Conservation (phyloP, 2,888 invertebrate genomes). For the Vannuccia rotundouncinata region DNA sequence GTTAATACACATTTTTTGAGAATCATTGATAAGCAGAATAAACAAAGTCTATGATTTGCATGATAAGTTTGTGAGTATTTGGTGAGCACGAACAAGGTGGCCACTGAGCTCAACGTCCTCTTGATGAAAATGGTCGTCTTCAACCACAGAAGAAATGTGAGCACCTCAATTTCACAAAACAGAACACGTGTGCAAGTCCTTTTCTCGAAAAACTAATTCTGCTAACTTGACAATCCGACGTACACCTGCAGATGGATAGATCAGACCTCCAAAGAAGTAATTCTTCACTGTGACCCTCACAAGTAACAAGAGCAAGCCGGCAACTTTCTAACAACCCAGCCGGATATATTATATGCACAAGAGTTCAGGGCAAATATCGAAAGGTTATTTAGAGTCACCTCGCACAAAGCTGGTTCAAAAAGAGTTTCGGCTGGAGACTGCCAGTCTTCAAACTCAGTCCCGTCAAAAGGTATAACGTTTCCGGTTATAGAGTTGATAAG, state of each 20-base stretch:
- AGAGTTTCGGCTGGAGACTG: neutral
- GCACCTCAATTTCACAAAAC: neutral
- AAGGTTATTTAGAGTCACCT: neutral
- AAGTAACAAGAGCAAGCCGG: neutral
- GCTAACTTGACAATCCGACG: neutral
- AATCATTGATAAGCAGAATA: too few relatives aligned
- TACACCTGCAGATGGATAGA: neutral
- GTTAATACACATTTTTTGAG: too few relatives aligned
- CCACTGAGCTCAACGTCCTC: neutral
- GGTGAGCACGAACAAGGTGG: neutral
- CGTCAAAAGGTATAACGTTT: neutral
- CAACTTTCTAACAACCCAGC: neutral
- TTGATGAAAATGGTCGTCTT: neutral
- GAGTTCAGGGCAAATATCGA: neutral
- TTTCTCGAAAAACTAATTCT: neutral
- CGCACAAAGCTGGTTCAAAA: neutral
- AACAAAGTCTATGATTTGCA: too few relatives aligned
- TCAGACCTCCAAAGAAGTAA: neutral
- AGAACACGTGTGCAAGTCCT: neutral
- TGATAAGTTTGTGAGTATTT: too few relatives aligned
- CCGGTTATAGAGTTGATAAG: neutral
- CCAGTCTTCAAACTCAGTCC: neutral
- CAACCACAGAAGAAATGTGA: neutral
- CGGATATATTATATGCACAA: neutral
- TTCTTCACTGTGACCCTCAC: neutral